Base-by-base conservation (phyloP, 30 jellyfish, hydroid and myxozoan species). In the Aurelia aurita region DNA sequence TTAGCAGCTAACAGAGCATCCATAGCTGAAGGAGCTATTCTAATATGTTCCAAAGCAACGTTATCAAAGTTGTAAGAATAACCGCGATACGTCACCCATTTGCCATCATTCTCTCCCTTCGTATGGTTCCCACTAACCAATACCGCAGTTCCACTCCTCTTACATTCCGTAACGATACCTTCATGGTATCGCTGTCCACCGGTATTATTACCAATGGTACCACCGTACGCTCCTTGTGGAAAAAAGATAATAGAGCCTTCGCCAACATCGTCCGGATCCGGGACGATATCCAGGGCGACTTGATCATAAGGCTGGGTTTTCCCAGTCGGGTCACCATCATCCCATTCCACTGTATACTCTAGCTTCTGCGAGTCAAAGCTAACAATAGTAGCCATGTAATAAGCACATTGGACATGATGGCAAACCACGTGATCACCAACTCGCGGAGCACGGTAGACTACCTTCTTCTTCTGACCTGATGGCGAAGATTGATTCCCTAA, bases 11-110 rank as follows among this genome's bases (percentile, higher is more conserved):
- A 32, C 10, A 81, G 82, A n/a, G 97, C 90, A 43, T 90, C 97
- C 87, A 90, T 73, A 10, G 97, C 97, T 5, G 97, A 72, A 1
- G 97, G 97, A 13, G 97, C 97, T n/a, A 73, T 59, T 55, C 97
- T 49, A 5, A 90, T 63, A 18, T 74, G 69, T 18, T 45, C 46
- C 49, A 90, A 26, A 2, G 91, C 84, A 51, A 86, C 39, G 46
- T 77, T 58, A 0, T 13, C 16, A 68, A 82, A 90, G 22, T 55
- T 84, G 29, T 72, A 74, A 4, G 84, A 65, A 67, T 90, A 90
- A 1, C 77, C 91, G 28, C 64, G 32, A 45, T 81, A 90, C 1
- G 90, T 65, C 46, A 73, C 84, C 85, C 88, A 73, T 55, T 90
- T 90, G 3, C 97, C 95, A 69, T 90, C 97, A 1, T 21, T 72